Percentiles rank a stretch among this genome's conserved stretches.
phyloP scores from a whole-genome alignment of 2,888 invertebrate genomes.

The Deilephila porcellus region DNA sequence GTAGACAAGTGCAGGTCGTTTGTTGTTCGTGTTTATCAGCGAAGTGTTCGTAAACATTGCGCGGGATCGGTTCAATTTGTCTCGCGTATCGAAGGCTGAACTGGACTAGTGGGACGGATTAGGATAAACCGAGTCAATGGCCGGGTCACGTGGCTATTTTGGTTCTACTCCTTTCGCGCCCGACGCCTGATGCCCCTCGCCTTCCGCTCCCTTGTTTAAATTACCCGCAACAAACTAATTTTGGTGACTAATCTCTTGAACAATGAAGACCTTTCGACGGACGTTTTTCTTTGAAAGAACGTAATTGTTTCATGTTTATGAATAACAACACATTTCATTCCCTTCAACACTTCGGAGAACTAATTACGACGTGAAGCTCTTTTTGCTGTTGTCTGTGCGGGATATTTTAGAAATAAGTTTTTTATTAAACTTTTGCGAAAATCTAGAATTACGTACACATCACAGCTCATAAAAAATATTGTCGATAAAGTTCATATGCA shows the following conservation, averaged over 20 bases:
- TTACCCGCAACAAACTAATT: slow-evolving; percentile 74
- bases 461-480: no score
- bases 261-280: slow-evolving; percentile 52
- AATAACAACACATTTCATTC: slow-evolving; percentile 28
- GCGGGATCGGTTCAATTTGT: slow-evolving; percentile 51
- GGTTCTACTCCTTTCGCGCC: slow-evolving; percentile 67
- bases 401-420: not conserved
- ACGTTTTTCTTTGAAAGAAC: slow-evolving; percentile 38
- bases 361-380: not conserved
- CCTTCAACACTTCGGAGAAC: not conserved
- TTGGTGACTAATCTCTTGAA: slow-evolving; percentile 72
- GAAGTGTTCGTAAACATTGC: slow-evolving; percentile 32
- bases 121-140: slow-evolving; percentile 84
- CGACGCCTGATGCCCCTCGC: slow-evolving; percentile 56
- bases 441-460: not conserved
- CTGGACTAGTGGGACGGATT: slow-evolving; percentile 84
- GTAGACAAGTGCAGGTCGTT: not conserved
- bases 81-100: slow-evolving; percentile 65
- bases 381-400: not conserved
- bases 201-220: slow-evolving; percentile 70
- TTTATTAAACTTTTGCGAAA: not conserved
- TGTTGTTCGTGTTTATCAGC: not conserved
- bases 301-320: slow-evolving; percentile 16
- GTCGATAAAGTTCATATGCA: not conserved
- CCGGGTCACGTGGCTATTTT: slow-evolving; percentile 84